These are phyloP conservation scores for Eulemur rufifrons DNA, from an alignment of 2,113 vertebrate species.

Conservation along the genomic window DNA sequence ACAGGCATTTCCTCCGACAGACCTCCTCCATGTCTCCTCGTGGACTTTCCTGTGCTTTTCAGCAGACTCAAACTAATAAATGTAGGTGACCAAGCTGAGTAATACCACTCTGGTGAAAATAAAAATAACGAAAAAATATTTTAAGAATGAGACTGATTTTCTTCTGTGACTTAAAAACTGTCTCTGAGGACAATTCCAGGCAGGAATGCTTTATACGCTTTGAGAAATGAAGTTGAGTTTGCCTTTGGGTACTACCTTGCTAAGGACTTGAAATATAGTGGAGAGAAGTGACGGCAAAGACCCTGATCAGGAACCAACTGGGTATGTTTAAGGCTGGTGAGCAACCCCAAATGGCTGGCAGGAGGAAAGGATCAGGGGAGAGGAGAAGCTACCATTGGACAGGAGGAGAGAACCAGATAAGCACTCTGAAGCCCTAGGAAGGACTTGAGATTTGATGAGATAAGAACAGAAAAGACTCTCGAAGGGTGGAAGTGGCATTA, in stretches of 20 bases:
- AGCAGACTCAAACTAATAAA: background rate
- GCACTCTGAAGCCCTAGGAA: background rate
- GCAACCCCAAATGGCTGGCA: background rate
- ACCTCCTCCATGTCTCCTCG: background rate
- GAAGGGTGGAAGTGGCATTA: background rate
- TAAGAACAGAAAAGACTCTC: background rate
- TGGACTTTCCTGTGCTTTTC: background rate
- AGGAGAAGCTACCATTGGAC: background rate
- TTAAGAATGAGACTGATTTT: background rate
- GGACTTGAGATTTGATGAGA: background rate
- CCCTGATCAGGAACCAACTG: background rate
- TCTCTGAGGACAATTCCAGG: background rate
- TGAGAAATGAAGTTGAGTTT: constrained; percentile 20
- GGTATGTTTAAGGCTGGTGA: background rate
- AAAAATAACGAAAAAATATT: background rate
- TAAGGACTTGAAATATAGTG: background rate
- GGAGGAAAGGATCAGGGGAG: background rate
- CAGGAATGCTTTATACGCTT: background rate
- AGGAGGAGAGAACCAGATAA: background rate
- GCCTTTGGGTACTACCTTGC: background rate
- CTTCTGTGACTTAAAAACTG: background rate
- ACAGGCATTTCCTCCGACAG: background rate
- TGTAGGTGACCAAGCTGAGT: background rate
- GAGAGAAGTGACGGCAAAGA: background rate
- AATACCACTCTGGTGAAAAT: background rate